Percentiles rank a stretch among this genome's conserved stretches.
Conservation (phyloP, 2,888 invertebrate genomes). For the Synanthedon vespiformis region DNA sequence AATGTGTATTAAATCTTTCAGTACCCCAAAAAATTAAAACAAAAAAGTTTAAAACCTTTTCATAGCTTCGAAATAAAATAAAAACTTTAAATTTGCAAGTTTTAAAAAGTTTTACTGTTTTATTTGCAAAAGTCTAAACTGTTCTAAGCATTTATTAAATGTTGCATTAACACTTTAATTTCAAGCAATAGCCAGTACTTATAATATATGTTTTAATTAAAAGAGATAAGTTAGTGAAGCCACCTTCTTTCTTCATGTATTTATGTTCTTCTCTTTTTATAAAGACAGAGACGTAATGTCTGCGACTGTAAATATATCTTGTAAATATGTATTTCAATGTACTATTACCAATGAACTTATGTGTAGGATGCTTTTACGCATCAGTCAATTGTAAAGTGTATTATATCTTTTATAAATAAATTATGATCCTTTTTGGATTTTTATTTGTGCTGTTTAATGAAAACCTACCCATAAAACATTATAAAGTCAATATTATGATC, state of each 20-base stretch:
- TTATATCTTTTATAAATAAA: slow-evolving; percentile 63
- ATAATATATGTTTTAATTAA: neutral
- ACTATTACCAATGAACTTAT: slow-evolving; percentile 51
- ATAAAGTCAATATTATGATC: too few relatives aligned
- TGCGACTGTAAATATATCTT: slow-evolving; percentile 28
- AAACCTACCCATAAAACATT: neutral
- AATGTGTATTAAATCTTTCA: too few relatives aligned
- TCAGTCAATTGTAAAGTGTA: slow-evolving; percentile 67
- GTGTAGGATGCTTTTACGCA: slow-evolving; percentile 45
- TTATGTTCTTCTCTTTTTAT: slow-evolving; percentile 2
- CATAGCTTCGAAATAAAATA: too few relatives aligned
- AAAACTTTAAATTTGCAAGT: too few relatives aligned
- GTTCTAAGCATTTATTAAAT: too few relatives aligned
- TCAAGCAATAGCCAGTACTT: neutral
- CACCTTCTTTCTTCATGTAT: neutral
- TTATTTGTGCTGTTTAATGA: slow-evolving; percentile 38
- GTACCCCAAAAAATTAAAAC: too few relatives aligned
- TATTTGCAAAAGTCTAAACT: too few relatives aligned
- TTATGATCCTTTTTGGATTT: slow-evolving; percentile 66
- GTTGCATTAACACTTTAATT: too few relatives aligned
- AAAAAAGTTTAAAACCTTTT: too few relatives aligned
- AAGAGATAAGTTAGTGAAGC: too few relatives aligned
- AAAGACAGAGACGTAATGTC: slow-evolving; percentile 21
- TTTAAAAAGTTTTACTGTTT: too few relatives aligned
- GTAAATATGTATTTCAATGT: slow-evolving; percentile 43